A percentile compares a stretch with the other conserved stretches of the same genome.
Evolutionary conservation across 1,140 invertebrate species (phyloP).

Genomic region (Procambarus virginalis): DNA sequence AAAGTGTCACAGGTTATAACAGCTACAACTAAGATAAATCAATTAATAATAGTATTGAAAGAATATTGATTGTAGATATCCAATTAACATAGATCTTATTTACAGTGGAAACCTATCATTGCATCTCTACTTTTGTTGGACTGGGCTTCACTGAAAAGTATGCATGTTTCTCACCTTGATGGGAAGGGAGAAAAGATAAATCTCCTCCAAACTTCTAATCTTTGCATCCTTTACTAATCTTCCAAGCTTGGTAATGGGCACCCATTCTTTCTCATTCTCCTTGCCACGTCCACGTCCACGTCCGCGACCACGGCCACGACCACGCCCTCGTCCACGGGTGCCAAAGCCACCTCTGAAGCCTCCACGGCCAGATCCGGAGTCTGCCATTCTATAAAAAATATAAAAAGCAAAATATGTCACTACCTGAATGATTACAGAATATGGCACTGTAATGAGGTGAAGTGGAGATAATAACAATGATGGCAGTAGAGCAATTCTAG

Average conservation of each 20-base stretch:
- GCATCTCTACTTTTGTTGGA: too few species aligned
- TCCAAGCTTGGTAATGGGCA: slow-evolving; percentile 98
- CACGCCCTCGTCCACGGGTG: slow-evolving; percentile 85
- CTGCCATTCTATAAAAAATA: slow-evolving; percentile 84
- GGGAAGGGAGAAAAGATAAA: slow-evolving; percentile 98
- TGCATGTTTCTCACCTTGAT: slow-evolving; percentile 85
- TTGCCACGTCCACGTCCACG: slow-evolving; percentile 91
- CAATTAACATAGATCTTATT: too few species aligned
- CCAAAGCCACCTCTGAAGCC: slow-evolving; percentile 95
- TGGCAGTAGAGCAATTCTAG: too few species aligned
- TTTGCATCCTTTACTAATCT: slow-evolving; percentile 97
- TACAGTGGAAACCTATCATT: too few species aligned
- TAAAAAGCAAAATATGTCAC: background rate
- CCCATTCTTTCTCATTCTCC: slow-evolving; percentile 98
- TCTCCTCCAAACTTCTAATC: slow-evolving; percentile 97
- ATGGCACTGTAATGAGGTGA: too few species aligned
- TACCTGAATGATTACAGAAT: too few species aligned
- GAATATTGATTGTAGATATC: too few species aligned
- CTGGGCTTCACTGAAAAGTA: too few species aligned
- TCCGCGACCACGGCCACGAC: slow-evolving; percentile 75
- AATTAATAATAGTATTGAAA: too few species aligned
- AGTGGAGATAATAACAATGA: too few species aligned
- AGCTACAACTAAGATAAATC: background rate
- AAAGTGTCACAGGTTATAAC: slow-evolving; percentile 48
- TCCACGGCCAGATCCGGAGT: slow-evolving; percentile 96